A percentile compares a stretch with the other conserved stretches of the same genome.
Conservation (phyloP, 2,797 vertebrate species). For the Galaxias olidus region DNA sequence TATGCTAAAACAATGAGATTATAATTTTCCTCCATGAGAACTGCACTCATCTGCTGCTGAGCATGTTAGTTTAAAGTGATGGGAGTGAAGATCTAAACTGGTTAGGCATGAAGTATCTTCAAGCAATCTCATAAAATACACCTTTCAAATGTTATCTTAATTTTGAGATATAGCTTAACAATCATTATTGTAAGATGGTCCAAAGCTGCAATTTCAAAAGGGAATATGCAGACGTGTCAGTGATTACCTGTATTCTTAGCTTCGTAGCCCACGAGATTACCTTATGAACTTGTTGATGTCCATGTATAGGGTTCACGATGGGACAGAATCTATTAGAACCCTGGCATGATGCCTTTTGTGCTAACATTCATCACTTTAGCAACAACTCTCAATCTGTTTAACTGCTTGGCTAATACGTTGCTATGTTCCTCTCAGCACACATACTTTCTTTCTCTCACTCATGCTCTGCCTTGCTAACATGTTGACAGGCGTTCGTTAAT, state of each 20-base stretch:
- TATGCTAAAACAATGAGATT: slow-evolving; percentile 83
- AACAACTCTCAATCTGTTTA: slow-evolving; percentile 38
- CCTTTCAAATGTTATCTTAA: no score
- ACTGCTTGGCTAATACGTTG: slow-evolving; percentile 36
- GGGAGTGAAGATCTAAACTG: slow-evolving; percentile 50
- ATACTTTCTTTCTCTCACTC: slow-evolving; percentile 49
- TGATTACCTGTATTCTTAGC: no score
- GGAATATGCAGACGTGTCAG: no score
- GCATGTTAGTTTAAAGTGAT: slow-evolving; percentile 58
- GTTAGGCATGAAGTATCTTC: slow-evolving; percentile 47
- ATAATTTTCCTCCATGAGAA: slow-evolving; percentile 75
- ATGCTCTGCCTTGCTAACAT: slow-evolving; percentile 68
- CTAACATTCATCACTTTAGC: slow-evolving; percentile 48
- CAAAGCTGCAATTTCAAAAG: no score
- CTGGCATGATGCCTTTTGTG: slow-evolving; percentile 27
- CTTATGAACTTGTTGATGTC: no score
- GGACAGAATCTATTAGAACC: not conserved
- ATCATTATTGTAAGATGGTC: no score
- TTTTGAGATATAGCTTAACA: no score
- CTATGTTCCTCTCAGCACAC: no score
- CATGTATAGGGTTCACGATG: no score
- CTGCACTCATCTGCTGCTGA: slow-evolving; percentile 53
- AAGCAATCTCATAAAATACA: no score
- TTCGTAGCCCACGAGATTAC: no score
- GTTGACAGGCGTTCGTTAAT: slow-evolving; percentile 79